Evolutionary conservation across 2,113 vertebrate species (phyloP), one percentile per base, ranked within the genome.

Genomic region (Brienomyrus longianalis): DNA sequence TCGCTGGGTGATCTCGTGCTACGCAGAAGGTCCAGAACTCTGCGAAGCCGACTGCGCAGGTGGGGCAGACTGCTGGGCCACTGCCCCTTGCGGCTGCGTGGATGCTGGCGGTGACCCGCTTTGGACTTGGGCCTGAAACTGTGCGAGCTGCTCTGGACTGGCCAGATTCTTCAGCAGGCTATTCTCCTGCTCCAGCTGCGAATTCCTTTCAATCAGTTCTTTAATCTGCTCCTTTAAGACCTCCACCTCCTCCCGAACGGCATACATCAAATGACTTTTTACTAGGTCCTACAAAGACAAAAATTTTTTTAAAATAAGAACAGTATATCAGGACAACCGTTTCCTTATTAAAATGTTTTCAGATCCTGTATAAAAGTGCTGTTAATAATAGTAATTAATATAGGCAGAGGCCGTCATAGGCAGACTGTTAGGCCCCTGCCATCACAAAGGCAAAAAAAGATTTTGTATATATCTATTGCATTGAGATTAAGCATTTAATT

Each of bases 201-300:
- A 98, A 94, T 99, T 99, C 56, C 98, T 97, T 93, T 99, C 98
- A 3, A 99, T 96, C 88, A 99, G 96, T 94, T 98, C 98, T 93
- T 98, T 98, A 94, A 99, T 99, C 94, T 99, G 98, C 94, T 99
- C 98, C 92, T 99, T 99, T 3, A 99, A 95, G 83, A 99, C 98
- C 94, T 99, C 98, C 92, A 99, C 98, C 90, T 99, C 98, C 95
- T 99, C 98, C 47, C 98, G 96, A 2, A 99, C 98, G 0, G 98
- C 98, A 0, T 98, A 99, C 98, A 99, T 99, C 95, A 99, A 96
- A 93, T 99, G 98, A 92, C 97, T 98, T 95, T 99, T 99, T 17
- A 99, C 98, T 91, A 99, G 96, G 93, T 99, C 98, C 98, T 99
- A 92, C 0, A 89, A 2, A 27, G 45, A 0, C 0, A 0, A 6